Conservation (phyloP, 2,888 invertebrate species). For the Callyntrura guangdongensis region DNA sequence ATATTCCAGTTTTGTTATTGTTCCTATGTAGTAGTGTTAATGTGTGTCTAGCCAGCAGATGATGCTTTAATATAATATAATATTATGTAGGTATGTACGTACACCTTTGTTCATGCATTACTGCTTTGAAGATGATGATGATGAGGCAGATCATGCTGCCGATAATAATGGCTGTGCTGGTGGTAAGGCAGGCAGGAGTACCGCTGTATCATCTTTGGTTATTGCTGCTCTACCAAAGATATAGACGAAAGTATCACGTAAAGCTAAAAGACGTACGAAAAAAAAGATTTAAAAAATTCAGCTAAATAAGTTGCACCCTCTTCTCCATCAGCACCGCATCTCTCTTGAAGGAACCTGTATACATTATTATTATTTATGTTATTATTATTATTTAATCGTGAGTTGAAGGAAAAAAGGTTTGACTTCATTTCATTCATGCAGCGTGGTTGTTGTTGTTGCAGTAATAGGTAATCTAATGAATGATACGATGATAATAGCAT, state of each 20-base stretch:
- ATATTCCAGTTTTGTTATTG: constrained; percentile 43
- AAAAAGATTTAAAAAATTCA: constrained; percentile 4
- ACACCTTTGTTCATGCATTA: constrained; percentile 38
- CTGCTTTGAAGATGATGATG: constrained; percentile 34
- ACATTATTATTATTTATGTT: not conserved
- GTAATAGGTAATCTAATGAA: constrained; percentile 21
- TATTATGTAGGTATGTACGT: not conserved
- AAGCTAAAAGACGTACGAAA: not conserved
- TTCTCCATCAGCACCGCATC: not conserved
- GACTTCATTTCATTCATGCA: constrained; percentile 57
- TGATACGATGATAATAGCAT: constrained; percentile 34
- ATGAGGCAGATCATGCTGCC: constrained; percentile 33
- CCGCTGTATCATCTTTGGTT: not conserved
- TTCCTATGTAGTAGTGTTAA: constrained; percentile 24
- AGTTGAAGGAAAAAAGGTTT: constrained; percentile 48
- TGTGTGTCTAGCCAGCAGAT: not conserved
- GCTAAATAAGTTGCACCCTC: constrained; percentile 50
- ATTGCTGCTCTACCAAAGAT: not conserved
- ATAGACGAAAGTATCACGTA: constrained; percentile 30
- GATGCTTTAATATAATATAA: constrained; percentile 25
- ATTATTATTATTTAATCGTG: constrained; percentile 53
- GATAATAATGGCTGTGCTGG: constrained; percentile 47
- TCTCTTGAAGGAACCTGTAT: constrained; percentile 8
- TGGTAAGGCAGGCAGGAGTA: constrained; percentile 5
- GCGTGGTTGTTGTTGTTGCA: not conserved